Base-by-base conservation (phyloP, 1,140 invertebrate species). In the Lepidostoma basale region DNA sequence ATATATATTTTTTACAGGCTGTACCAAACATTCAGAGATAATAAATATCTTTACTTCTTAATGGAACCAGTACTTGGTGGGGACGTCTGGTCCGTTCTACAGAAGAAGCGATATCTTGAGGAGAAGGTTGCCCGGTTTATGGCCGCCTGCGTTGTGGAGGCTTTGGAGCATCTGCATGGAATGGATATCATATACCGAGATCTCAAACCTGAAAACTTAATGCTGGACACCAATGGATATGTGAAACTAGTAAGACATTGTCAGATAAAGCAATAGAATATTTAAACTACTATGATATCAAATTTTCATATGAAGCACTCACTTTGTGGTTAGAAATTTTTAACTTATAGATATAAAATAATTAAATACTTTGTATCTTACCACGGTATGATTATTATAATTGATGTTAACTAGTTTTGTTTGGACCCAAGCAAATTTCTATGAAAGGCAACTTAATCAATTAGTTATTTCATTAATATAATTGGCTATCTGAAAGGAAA, bases 21-120 rank as follows among this genome's bases (percentile, higher is more conserved):
- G 47, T 98, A 93, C 81, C 90, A 90, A 68, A 99, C 97, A 1
- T 99, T 93, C 79, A 94, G 95, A 78, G 96, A 98, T 81, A 86
- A 85, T 47, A 98, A 97, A 77, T 98, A 96, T 78, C 88, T 99
- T 3, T 99, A 99, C 78, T 97, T 99, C 84, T 80, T 99, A 33
- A 92, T 99, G 90, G 98, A 99, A 83, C 89, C 93, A 0, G 97
- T 97, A 78, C 86, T 99, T 36, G 97, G 97, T 5, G 98, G 98
- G 10, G 97, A 99, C 80, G 88, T 99, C 8, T 99, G 97, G 96
- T 98, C 95, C 8, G 90, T 98, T n/a, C 85, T 99, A 23, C 86
- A 90, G 62, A 88, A 89, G 73, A 87, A 92, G 65, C 86, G 92
- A 25, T 89, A 86, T 75, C 98, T 98, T 78, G 90, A 95, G 72